A percentile compares a stretch with the other conserved stretches of the same genome.
Evolutionary conservation across 2,797 vertebrate genomes (phyloP).

Genomic region (Malacoraja senta): DNA sequence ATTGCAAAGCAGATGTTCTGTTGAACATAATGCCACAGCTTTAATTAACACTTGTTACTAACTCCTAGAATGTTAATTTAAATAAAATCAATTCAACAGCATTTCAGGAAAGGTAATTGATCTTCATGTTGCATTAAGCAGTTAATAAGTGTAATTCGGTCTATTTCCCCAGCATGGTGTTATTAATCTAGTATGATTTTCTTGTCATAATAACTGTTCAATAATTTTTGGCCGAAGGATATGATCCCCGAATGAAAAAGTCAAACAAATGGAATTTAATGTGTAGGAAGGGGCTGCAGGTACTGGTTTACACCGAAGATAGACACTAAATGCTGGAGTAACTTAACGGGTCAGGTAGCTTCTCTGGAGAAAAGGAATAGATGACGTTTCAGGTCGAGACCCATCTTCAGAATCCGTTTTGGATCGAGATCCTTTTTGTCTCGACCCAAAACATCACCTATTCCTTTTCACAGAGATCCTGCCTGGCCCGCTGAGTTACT

Average conservation of each 20-base stretch:
- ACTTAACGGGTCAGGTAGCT: too few species aligned
- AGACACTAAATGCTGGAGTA: too few species aligned
- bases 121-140: conserved; percentile 43
- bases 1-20: conserved; percentile 52
- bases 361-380: too few species aligned
- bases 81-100: conserved; percentile 34
- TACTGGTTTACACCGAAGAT: too few species aligned
- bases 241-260: background rate
- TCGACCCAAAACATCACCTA: too few species aligned
- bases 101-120: conserved; percentile 9
- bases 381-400: too few species aligned
- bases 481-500: too few species aligned
- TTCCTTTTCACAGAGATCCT: too few species aligned
- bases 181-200: conserved; percentile 37
- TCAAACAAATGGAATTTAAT: background rate
- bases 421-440: too few species aligned
- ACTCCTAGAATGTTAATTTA: conserved; percentile 28
- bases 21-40: conserved; percentile 42
- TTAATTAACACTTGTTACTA: conserved; percentile 44
- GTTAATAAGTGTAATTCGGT: conserved; percentile 50
- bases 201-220: conserved; percentile 6
- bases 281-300: too few species aligned
- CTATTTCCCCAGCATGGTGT: conserved; percentile 40
- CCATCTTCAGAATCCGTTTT: too few species aligned
- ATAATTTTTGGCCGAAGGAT: background rate